A percentile compares a stretch with the other conserved stretches of the same genome.
Evolutionary conservation across 2,113 vertebrate species (phyloP).

Genomic region (Carlito syrichta): DNA sequence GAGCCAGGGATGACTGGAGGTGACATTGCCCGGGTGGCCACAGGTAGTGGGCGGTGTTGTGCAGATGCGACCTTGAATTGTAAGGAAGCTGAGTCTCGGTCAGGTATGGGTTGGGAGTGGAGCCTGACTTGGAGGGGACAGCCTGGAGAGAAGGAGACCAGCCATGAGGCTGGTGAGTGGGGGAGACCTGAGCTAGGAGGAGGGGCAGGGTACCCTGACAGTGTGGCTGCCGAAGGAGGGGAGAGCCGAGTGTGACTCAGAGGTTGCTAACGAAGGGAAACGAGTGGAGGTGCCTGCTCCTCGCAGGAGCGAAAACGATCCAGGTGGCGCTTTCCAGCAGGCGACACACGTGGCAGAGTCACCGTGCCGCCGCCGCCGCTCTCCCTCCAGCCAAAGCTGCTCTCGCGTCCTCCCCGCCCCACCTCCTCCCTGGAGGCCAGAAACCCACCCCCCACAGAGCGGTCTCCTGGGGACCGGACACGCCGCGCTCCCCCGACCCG

Average conservation of each 20-base stretch:
- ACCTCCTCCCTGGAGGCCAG: neutral
- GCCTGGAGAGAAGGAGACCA: neutral
- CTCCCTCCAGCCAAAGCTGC: neutral
- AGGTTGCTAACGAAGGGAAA: neutral
- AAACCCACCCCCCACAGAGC: neutral
- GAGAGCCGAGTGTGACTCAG: rapidly evolving
- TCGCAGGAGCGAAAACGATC: neutral
- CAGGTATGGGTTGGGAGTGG: neutral
- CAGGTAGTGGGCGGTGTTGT: neutral
- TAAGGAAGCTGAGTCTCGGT: neutral
- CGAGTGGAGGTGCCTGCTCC: rapidly evolving
- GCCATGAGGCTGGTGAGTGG: neutral
- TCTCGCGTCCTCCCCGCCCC: rapidly evolving
- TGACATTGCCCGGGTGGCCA: neutral
- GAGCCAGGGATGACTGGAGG: neutral
- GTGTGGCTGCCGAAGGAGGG: neutral
- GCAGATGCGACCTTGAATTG: neutral
- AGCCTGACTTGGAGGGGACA: neutral
- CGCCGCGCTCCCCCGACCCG: too few relatives aligned
- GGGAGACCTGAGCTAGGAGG: too few relatives aligned
- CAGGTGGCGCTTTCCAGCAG: neutral
- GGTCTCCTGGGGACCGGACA: neutral
- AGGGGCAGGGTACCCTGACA: neutral
- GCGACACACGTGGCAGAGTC: neutral
- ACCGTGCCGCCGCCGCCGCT: neutral